Evolutionary conservation across 2,113 vertebrate species (phyloP).

Genomic region (Candoia aspera): DNA sequence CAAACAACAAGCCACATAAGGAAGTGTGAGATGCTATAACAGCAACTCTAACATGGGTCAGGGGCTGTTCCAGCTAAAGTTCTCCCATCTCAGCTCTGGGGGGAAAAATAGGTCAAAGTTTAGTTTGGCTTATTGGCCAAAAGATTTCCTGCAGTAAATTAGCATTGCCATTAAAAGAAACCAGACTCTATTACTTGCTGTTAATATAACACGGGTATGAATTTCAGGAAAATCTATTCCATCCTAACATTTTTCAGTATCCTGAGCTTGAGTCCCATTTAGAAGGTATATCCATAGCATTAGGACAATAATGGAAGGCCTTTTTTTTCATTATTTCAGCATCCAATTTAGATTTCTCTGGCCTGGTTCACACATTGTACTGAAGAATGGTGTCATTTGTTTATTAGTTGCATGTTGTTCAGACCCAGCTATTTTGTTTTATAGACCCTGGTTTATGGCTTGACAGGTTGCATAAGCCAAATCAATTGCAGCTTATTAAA

Average conservation of each 20-base stretch:
- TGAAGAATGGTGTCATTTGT: no score
- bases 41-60: background rate
- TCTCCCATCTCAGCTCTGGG: background rate
- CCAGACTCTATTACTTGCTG: background rate
- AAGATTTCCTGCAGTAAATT: background rate
- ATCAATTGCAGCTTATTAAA: no score
- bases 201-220: background rate
- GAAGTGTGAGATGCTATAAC: background rate
- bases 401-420: no score
- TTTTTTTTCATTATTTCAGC: no score
- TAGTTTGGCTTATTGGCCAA: background rate
- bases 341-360: no score
- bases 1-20: background rate
- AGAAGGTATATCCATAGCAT: no score
- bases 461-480: no score
- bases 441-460: no score
- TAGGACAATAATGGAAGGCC: no score
- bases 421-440: no score
- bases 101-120: background rate
- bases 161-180: background rate
- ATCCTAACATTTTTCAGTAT: background rate
- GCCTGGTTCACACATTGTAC: no score
- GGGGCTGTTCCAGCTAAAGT: background rate
- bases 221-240: background rate
- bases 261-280: background rate